Percentiles rank a stretch among this genome's conserved stretches.
Evolutionary conservation across 2,888 invertebrate genomes (phyloP).

Genomic region (Mythimna vitellina): DNA sequence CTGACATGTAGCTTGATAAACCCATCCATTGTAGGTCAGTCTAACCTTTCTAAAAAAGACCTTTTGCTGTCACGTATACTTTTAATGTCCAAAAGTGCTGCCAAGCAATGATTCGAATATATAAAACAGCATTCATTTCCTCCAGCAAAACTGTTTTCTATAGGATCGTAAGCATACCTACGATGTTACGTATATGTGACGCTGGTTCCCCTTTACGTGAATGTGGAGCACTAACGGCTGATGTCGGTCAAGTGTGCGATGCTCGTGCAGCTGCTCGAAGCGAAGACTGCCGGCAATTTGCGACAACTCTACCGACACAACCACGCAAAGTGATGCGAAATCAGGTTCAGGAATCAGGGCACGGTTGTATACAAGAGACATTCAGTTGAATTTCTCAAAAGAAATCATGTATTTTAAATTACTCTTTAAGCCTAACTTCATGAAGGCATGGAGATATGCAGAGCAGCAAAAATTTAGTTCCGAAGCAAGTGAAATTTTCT

Average conservation of each 20-base stretch:
- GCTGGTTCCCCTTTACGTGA: not conserved
- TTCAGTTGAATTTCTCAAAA: not conserved
- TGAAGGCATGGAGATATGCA: too few relatives aligned
- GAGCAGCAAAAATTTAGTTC: not conserved
- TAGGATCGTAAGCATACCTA: too few relatives aligned
- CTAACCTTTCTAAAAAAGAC: too few relatives aligned
- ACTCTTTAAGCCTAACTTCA: too few relatives aligned
- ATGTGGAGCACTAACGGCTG: conserved; percentile 12
- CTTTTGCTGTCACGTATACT: not conserved
- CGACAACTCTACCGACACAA: conserved; percentile 10
- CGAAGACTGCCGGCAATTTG: conserved; percentile 41
- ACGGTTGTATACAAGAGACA: conserved; percentile 3
- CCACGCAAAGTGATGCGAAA: not conserved
- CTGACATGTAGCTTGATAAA: too few relatives aligned
- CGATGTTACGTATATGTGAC: not conserved
- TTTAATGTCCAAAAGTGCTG: not conserved
- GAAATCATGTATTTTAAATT: not conserved
- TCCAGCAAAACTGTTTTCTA: not conserved
- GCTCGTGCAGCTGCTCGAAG: conserved; percentile 10
- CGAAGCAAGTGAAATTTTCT: not conserved
- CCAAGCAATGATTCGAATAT: not conserved
- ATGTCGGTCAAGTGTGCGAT: conserved; percentile 38
- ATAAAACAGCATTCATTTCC: not conserved
- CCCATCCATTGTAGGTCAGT: too few relatives aligned
- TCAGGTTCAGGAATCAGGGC: conserved; percentile 9